Evolutionary conservation across 2,797 vertebrate genomes (phyloP), one percentile per base, ranked within the genome.

Genomic region (Sphenopsis melanotis): DNA sequence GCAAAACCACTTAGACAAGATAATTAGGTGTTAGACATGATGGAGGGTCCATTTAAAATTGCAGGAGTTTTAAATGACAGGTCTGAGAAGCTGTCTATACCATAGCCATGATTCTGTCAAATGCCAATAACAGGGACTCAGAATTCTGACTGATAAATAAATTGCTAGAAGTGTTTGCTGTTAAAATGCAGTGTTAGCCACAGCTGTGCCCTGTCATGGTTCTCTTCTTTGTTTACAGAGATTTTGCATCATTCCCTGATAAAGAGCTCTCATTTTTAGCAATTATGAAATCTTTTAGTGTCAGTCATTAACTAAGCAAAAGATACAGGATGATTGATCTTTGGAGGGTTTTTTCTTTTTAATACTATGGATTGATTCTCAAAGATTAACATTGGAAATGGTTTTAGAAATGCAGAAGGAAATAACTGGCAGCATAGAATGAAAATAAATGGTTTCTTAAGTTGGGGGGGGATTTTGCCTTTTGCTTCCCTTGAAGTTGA

Each of bases 231-330:
- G 78, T 87, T 96, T 85, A 91, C 70, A 69, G 74, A 20, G 10
- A 47, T 96, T 95, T 92, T 92, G 71, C 26, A 82, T 79, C 63
- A 50, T 44, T 50, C 47, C 41, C 39, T 85, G 91, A 82, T 63
- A 70, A 96, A 92, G 46, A 32, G 64, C 76, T 95, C 75, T 69
- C 29, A 57, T 55, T 94, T 93, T 83, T 49, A 91, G 52, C 65
- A 82, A 80, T 96, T 93, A 86, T 29, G 46, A 89, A 94, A 36
- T 64, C 61, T 95, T 94, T 96, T 75, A 83, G 44, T 89, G 78
- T 96, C 93, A 94, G 47, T 84, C 63, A 71, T 96, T 93, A 91
- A 27, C 66, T 65, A 76, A 94, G 80, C 16, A 77, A 79, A 92
- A 36, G 8, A 50, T 75, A 44, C 26, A 69, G 71, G 44, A 34